Evolutionary conservation across 2,888 invertebrate species (phyloP).

Genomic region (Ariolimax columbianus): DNA sequence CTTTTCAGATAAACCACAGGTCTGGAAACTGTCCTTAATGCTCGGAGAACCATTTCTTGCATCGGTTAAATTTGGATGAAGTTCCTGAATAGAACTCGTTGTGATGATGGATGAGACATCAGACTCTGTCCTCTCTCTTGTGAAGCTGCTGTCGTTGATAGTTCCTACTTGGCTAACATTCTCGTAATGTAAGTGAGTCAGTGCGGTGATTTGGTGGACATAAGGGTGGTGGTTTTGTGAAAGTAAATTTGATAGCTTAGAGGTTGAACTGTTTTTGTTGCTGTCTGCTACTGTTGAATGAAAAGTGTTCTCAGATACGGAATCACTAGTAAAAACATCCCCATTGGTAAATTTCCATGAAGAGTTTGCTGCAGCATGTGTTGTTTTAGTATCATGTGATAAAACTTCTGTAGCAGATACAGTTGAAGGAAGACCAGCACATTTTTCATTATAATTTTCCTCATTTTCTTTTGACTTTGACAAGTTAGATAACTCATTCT

Average conservation of each 20-base stretch:
- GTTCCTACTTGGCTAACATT: background rate
- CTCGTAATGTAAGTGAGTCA: background rate
- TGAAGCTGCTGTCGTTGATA: background rate
- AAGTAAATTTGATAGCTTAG: background rate
- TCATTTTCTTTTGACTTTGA: background rate
- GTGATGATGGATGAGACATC: conserved; percentile 43
- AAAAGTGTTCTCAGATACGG: background rate
- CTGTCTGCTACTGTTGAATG: background rate
- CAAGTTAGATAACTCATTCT: background rate
- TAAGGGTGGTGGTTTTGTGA: background rate
- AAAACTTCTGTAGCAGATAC: background rate
- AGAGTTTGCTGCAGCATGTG: background rate
- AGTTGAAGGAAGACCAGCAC: background rate
- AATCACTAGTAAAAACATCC: background rate
- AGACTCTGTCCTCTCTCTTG: conserved; percentile 12
- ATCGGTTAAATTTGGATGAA: conserved; percentile 12
- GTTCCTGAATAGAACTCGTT: conserved; percentile 32
- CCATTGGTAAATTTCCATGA: background rate
- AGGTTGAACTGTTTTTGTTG: background rate
- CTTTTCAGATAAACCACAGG: background rate
- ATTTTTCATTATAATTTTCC: too few relatives aligned
- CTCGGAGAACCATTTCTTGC: background rate
- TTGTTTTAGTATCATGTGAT: background rate
- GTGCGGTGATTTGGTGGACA: background rate
- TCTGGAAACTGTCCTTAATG: background rate